phyloP scores from a whole-genome alignment of 2,888 invertebrate species.

The Hydriomena furcata region DNA sequence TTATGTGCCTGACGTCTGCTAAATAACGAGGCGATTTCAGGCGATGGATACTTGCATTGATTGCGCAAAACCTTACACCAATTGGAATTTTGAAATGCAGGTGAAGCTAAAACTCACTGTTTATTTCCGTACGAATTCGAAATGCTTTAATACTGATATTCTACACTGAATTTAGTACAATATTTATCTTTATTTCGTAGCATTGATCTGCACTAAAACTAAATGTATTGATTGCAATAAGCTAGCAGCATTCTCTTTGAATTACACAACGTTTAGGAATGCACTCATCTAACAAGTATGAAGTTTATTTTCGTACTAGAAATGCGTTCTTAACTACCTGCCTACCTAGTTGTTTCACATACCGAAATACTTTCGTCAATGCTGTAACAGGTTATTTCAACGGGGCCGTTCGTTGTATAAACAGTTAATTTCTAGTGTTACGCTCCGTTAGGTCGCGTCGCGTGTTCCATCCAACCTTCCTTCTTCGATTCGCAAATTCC shows the following conservation, averaged over 20 bases:
- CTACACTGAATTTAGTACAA: background rate
- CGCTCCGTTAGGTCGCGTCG: slow-evolving; percentile 76
- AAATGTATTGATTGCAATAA: background rate
- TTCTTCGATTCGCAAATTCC: slow-evolving; percentile 64
- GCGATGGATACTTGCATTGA: slow-evolving; percentile 10
- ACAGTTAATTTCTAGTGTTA: slow-evolving; percentile 80
- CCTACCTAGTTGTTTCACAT: slow-evolving; percentile 28
- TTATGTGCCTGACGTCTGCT: background rate
- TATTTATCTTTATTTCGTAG: background rate
- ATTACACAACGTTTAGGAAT: slow-evolving; percentile 14
- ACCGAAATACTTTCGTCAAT: slow-evolving; percentile 64
- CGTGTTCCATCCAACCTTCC: slow-evolving; percentile 70
- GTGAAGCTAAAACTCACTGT: slow-evolving; percentile 27
- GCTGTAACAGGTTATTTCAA: slow-evolving; percentile 69
- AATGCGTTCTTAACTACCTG: slow-evolving; percentile 40
- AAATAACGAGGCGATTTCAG: background rate
- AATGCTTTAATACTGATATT: slow-evolving; percentile 14
- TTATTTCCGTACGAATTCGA: slow-evolving; percentile 32
- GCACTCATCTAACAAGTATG: slow-evolving; percentile 3
- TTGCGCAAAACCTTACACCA: slow-evolving; percentile 24
- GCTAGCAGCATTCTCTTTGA: no score
- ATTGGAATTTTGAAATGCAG: slow-evolving; percentile 22
- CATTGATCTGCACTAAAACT: background rate
- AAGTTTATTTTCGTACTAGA: slow-evolving; percentile 33
- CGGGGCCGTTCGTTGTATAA: slow-evolving; percentile 58